A percentile compares a stretch with the other conserved stretches of the same genome.
phyloP scores from a whole-genome alignment of 2,113 vertebrate species.

The Podarcis raffonei region DNA sequence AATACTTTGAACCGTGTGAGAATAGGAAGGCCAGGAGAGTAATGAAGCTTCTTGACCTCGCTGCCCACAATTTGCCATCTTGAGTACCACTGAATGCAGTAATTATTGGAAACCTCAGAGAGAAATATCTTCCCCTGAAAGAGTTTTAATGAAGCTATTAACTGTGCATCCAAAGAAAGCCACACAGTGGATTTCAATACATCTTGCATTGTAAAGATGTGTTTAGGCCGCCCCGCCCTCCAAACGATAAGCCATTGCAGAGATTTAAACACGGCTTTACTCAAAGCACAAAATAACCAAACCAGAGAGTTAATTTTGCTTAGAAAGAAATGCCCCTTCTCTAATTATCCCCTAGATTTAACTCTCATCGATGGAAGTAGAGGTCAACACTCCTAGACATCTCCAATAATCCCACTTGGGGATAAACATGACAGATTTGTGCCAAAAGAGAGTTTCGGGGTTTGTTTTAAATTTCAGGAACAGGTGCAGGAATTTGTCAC shows the following conservation, averaged over 20 bases:
- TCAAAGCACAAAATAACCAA: not conserved
- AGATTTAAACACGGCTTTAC: not conserved
- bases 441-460: not conserved
- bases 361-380: not conserved
- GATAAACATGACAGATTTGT: not conserved
- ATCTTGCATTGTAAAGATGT: not conserved
- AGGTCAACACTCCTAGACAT: not conserved
- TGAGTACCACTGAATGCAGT: not conserved
- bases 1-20: not conserved
- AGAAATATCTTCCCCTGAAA: not conserved
- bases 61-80: not conserved
- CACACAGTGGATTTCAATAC: not conserved
- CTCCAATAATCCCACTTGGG: not conserved
- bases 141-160: constrained; percentile 1
- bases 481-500: not conserved
- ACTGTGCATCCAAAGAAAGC: not conserved
- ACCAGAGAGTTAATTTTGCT: not conserved
- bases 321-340: not conserved
- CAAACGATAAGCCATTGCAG: not conserved
- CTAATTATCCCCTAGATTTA: not conserved
- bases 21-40: not conserved
- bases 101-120: not conserved
- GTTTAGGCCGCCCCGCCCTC: not conserved
- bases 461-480: too few relatives aligned
- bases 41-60: not conserved